Base-by-base conservation (phyloP, 2,113 vertebrate genomes). In the Guaruba guarouba region DNA sequence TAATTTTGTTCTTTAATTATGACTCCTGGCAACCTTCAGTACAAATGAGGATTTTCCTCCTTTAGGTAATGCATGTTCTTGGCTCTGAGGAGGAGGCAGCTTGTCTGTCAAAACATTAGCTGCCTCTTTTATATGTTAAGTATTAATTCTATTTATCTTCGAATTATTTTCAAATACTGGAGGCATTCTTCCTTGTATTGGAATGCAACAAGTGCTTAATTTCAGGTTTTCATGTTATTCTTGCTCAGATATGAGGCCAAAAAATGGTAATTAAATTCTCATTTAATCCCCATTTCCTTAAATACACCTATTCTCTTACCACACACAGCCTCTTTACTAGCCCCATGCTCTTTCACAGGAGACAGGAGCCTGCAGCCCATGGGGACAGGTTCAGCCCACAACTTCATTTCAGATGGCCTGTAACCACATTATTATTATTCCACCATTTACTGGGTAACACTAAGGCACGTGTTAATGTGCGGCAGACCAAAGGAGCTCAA, bases 111-210 rank as follows among this genome's bases (percentile, higher is more conserved):
- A 94, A 96, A 96, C 96, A 96, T 93, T 82, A 93, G 63, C 88
- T 89, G 81, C 67, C 83, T 96, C 92, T 95, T 96, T 95, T 88
- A 94, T 82, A 96, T 96, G 90, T 94, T 94, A 96, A 95, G 70
- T 77, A 96, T 96, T 95, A 96, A 96, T 96, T 97, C 86, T 94
- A 94, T 93, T 94, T 96, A 96, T 96, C 96, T 96, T 93, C 67
- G 1, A 95, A 97, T 92, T 95, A 94, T 96, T 97, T 96, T 97
- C 95, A 96, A 96, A 96, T 94, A 96, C 93, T 96, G 92, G 92
- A 96, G 95, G 96, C 96, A 96, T 94, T 97, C 95, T 93, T 94
- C 66, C 35, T 64, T 35, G 39, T 95, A 97, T 92, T 96, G 93
- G 86, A 96, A 90, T 91, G 88, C 74, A 96, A 92, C 76, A 69